phyloP scores from a whole-genome alignment of 2,888 invertebrate genomes.

The Oxyteleia sp. region DNA sequence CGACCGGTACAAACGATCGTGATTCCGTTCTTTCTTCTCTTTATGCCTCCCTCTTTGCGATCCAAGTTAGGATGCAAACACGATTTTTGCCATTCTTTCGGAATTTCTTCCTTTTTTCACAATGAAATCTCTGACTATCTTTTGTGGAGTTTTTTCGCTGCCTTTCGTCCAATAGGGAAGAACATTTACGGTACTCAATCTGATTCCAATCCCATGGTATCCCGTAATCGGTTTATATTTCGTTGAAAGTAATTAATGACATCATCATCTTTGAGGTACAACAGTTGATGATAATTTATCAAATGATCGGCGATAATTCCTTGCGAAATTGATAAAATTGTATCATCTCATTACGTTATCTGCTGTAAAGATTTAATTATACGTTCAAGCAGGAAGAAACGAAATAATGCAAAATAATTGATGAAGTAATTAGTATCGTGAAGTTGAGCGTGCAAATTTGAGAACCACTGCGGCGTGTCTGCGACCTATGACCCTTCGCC shows the following conservation, averaged over 20 bases:
- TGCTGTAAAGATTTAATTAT: neutral
- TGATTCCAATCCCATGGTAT: neutral
- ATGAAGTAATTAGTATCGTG: slow-evolving; percentile 38
- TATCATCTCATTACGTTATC: slow-evolving; percentile 9
- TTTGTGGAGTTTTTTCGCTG: slow-evolving; percentile 52
- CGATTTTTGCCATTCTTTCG: slow-evolving; percentile 75
- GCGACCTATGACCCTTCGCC: slow-evolving; percentile 87
- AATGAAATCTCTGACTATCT: slow-evolving; percentile 60
- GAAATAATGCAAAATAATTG: slow-evolving; percentile 34
- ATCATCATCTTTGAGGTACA: neutral
- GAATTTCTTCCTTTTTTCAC: slow-evolving; percentile 63
- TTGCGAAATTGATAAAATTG: neutral
- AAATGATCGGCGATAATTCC: too few species aligned
- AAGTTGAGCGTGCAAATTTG: slow-evolving; percentile 71
- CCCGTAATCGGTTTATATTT: too few species aligned
- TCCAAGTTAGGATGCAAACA: slow-evolving; percentile 67
- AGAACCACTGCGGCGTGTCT: slow-evolving; percentile 85
- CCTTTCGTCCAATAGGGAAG: slow-evolving; percentile 46
- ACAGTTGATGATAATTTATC: neutral
- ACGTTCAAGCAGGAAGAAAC: neutral
- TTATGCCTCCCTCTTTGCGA: slow-evolving; percentile 63
- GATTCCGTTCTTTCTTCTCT: slow-evolving; percentile 67
- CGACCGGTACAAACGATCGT: slow-evolving; percentile 76
- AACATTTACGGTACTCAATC: slow-evolving; percentile 55
- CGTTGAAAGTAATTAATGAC: too few species aligned